phyloP scores from a whole-genome alignment of 1,140 invertebrate species.

The Drosophila tristis region DNA sequence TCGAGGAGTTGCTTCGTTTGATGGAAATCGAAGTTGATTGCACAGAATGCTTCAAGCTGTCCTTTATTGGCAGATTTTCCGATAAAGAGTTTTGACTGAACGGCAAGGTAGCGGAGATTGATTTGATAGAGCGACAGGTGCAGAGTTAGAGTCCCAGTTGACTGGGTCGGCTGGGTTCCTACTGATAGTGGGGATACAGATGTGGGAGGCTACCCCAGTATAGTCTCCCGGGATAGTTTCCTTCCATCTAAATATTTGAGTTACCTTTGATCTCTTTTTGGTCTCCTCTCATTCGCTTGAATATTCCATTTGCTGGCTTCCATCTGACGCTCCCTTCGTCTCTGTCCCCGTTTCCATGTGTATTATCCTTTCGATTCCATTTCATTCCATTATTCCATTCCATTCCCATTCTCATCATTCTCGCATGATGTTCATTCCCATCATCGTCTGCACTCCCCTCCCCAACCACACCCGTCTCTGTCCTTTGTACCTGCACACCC shows the following conservation, averaged over 20 bases:
- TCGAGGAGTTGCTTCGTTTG: conserved; percentile 9
- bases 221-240: no score
- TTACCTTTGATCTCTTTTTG: no score
- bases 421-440: conserved; percentile 47
- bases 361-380: no score
- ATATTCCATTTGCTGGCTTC: no score
- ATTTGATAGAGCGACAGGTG: no score
- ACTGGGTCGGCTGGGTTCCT: no score
- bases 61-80: conserved; percentile 17
- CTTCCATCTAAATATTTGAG: no score
- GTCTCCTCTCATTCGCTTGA: no score
- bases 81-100: conserved; percentile 23
- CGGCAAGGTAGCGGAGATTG: background rate
- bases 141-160: no score
- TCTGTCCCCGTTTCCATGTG: conserved; percentile 8
- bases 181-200: no score
- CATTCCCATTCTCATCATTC: conserved; percentile 12
- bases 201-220: no score
- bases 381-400: conserved; percentile 12
- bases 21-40: conserved; percentile 37
- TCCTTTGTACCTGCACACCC: no score
- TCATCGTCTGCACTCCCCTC: conserved; percentile 12
- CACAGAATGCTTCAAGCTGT: conserved; percentile 16
- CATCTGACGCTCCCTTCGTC: background rate
- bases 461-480: background rate